Base-by-base conservation (phyloP, 2,797 vertebrate species). In the Rhodeus uyekii region DNA sequence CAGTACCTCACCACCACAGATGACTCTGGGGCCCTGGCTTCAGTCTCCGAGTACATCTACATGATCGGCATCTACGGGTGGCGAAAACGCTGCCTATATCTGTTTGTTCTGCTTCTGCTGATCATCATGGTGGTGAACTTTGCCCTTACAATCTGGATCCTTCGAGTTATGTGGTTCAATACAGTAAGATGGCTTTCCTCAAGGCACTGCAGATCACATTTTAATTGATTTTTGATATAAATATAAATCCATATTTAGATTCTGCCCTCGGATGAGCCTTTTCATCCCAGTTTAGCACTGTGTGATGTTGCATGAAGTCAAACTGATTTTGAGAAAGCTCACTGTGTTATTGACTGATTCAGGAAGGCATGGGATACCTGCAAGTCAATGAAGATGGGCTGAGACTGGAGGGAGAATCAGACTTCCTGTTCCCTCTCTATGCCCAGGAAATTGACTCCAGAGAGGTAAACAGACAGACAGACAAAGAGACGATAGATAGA, bases 121-220 rank as follows among this genome's bases (percentile, higher is more conserved):
- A 89, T 96, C 92, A 93, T 96, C 88, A 90, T 99, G 73, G 94
- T 98, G 71, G 95, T 99, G 90, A 98, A 99, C 92, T 94, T 98
- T 76, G 96, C 96, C 86, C 94, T 99, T 79, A 97, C 96, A 68
- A 95, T 98, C 89, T 99, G 97, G 98, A 97, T 98, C 91, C 90
- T 99, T 78, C 94, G 95, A 93, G 96, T 99, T 90, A 99, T 98
- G 97, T 98, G 97, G 97, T 99, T 99, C 93, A 98, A 96, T 89
- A 90, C 95, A 82, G 97, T 99, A 93, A 89, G 96, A 39, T 8
- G 2, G 13, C 19, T 61, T 78, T 18, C 44, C 38, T 22, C 38
- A 36, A 12, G 46, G 8, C 2, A 42, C 19, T 32, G 61, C 36
- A 19, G 53, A 39, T 36, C 48, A 24, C n/a, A 27, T 4, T 80